Base-by-base conservation (phyloP, 2,888 invertebrate genomes). In the Strigamia crassipes region DNA sequence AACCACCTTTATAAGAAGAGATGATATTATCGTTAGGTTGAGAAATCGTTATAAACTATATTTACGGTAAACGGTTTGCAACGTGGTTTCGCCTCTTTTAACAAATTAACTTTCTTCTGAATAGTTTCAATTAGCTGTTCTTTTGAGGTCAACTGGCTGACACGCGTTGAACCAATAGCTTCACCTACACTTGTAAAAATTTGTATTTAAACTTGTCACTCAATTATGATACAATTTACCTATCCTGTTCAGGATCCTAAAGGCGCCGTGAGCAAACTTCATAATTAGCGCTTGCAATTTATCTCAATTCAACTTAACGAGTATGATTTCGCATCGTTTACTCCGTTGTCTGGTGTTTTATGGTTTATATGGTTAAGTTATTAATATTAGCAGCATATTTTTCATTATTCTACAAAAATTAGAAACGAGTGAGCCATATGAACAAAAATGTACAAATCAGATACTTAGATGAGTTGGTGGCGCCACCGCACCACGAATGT, bases 1-100 rank as follows among this genome's bases (percentile, higher is more conserved):
- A 61, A 94, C 91, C 27, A 96, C 93, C 82, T 82, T 82, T 4
- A 6, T 38, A 46, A 18, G 18, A 23, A 27, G 3, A 51, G 51
- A 80, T 34, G 27, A 27, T 38, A 41, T 42, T 0, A 21, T 15
- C 38, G 15, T 42, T 10, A 13, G 1, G 1, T 79, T 41, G 0
- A 23, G 1, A 23, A 23, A 61, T 23, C 10, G 38, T 38, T 38
- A 27, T 42, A 78, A 51, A 9, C n/a, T 8, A n/a, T 13, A 23
- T 18, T 38, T 78, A 38, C 78, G 1, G 78, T 78, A 9, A 78
- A 78, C n/a, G 41, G 41, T 78, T 31, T 38, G 6, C 18, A 12
- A 78, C 5, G 27, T 31, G 13, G 9, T 31, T 78, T 61, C 4
- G 18, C 18, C 18, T 61, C 18, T 61, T 61, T 61, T 21, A 61